Evolutionary conservation across 2,888 invertebrate genomes (phyloP), one percentile per base, ranked within the genome.

Genomic region (Tenthredo mesomela): DNA sequence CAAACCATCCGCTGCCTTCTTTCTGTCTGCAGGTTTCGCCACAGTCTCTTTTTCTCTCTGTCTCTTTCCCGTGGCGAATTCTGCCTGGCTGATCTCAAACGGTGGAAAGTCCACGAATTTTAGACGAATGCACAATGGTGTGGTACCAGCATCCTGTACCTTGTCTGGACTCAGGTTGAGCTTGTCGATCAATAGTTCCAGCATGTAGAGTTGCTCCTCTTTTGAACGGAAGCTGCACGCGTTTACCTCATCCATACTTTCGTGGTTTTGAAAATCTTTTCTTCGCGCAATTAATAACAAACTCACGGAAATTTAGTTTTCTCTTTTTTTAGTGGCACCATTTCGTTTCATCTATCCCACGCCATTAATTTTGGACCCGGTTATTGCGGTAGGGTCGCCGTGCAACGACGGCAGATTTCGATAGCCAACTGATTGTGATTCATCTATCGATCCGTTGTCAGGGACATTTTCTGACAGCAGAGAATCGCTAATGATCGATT

Each of bases 31-130:
- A n/a, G n/a, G n/a, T 2, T 65, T 80, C n/a, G 18, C 58, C 10
- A 58, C 37, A 21, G 65, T 18, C n/a, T 67, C 82, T 18, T 82
- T 70, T 25, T 86, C 86, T 12, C 21, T 67, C 12, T 75, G 85
- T 37, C 85, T 86, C 70, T 87, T 87, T 6, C 83, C 43, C 10
- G 85, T 82, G 18, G 82, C 73, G 85, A 90, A 89, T 70, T 90
- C 89, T 33, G 89, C 86, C 82, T 89, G 89, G 83, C 85, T 84
- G 50, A 91, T 87, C 43, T 90, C 87, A 47, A 91, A 89, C 12
- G 85, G 71, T 73, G 90, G 90, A 82, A 91, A 89, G 50, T 90
- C 87, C 12, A 89, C 86, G 75, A 91, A 89, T 84, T 89, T 88
- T 1, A 91, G 58, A 12, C 85, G 86, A 18, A 89, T 86, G 65